Base-by-base conservation (phyloP, 2,113 vertebrate genomes). In the Trochalopteron elliotii region DNA sequence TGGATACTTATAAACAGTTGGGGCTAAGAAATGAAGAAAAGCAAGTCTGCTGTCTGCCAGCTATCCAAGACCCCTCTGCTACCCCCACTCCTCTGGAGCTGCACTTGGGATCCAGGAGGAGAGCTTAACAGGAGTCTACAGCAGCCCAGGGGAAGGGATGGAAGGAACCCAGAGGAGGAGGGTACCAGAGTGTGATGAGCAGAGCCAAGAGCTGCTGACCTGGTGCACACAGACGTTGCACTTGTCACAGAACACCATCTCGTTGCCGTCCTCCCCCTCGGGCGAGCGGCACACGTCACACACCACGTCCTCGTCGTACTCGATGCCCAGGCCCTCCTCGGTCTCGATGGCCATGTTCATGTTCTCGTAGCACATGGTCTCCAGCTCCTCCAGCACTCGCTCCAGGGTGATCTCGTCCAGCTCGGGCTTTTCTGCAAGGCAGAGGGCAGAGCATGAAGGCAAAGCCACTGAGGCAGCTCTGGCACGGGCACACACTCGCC, bases 211-310 rank as follows among this genome's bases (percentile, higher is more conserved):
- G 1, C 53, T 2, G 42, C 94, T 97, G 87, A 99, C 99, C 99
- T 99, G 99, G 96, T 99, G 99, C 81, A 99, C 99, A 5, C 99
- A 99, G 96, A 99, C 98, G 15, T 99, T 99, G 98, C 99, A 99
- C 92, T 99, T 99, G 98, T 99, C 99, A 47, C 99, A 99, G 93
- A 99, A 99, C 56, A 99, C 99, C 99, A 99, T 99, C 98, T 99
- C 99, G 15, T 99, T 99, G 94, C 99, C 99, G 9, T 99, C 99
- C 94, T 99, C 99, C 1, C 99, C 99, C 97, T 99, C 99, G 0
- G 99, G 99, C 21, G 99, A 99, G 93, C 99, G 99, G 97, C 99
- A 99, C 49, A 99, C 99, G 8, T 99, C 99, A 9, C 99, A 99
- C 91, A 99, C 99, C 55, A 99, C 99, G 4, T 99, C 99, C 96